These are phyloP conservation scores for Lasioglossum baleicum DNA, from an alignment of 1,140 invertebrate genomes.

Conservation along the genomic window DNA sequence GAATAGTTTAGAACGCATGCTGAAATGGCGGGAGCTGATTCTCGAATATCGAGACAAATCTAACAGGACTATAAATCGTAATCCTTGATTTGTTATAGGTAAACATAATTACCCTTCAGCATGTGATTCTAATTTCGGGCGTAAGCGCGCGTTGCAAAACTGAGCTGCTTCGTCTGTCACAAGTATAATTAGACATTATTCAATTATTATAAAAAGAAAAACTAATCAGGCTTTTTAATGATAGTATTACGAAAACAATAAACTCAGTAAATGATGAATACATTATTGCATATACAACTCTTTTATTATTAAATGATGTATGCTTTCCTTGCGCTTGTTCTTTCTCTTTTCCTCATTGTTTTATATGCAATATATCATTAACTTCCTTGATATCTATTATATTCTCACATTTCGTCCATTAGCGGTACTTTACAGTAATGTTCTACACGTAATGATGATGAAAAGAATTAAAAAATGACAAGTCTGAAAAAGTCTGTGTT, in stretches of 20 bases:
- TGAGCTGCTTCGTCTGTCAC: constrained; percentile 58
- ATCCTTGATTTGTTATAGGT: constrained; percentile 48
- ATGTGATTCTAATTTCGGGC: constrained; percentile 46
- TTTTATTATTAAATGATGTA: constrained; percentile 69
- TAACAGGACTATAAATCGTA: constrained; percentile 40
- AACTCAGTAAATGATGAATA: constrained; percentile 68
- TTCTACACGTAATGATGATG: constrained; percentile 50
- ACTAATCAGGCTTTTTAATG: constrained; percentile 71
- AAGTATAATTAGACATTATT: constrained; percentile 64
- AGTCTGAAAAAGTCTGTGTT: constrained; percentile 14
- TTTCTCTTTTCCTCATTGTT: constrained; percentile 54
- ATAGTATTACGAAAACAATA: constrained; percentile 60
- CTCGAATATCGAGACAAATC: constrained; percentile 46
- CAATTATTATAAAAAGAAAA: constrained; percentile 67
- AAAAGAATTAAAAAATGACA: constrained; percentile 37
- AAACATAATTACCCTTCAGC: constrained; percentile 47
- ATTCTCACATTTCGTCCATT: constrained; percentile 63
- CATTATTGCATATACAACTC: constrained; percentile 51
- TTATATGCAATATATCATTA: constrained; percentile 63
- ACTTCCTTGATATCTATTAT: constrained; percentile 62
- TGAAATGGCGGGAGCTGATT: constrained; percentile 34
- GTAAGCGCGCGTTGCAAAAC: constrained; percentile 58
- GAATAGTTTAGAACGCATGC: constrained; percentile 64
- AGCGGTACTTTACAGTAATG: constrained; percentile 65
- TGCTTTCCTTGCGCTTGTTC: constrained; percentile 45